These are phyloP conservation scores for Nomada fucata DNA, from an alignment of 2,888 invertebrate species.

Conservation along the genomic window DNA sequence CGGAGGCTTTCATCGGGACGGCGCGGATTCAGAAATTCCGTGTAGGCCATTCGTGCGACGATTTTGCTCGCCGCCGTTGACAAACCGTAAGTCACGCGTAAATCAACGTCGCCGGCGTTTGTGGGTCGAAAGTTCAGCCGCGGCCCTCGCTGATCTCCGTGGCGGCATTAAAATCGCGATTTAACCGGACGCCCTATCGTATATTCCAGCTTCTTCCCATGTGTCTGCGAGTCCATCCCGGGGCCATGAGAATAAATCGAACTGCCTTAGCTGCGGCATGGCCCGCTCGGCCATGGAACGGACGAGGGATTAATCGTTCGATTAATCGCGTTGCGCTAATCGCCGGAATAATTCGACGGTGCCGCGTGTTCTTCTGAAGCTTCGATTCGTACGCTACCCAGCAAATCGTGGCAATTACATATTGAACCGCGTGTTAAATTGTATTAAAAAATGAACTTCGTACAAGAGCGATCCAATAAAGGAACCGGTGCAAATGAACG, in stretches of 20 bases:
- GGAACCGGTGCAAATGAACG: too few species aligned
- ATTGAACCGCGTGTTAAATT: too few species aligned
- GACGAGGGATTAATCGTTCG: background rate
- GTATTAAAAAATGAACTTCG: too few species aligned
- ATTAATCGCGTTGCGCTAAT: background rate
- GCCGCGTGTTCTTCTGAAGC: too few species aligned
- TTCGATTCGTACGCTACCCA: too few species aligned
- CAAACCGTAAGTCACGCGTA: constrained; percentile 25
- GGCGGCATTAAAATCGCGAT: constrained; percentile 18
- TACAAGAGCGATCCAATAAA: too few species aligned
- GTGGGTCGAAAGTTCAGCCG: constrained; percentile 52
- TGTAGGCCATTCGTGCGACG: background rate
- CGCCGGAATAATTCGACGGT: background rate
- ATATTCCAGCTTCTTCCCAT: background rate
- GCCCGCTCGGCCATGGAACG: background rate
- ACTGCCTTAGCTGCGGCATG: constrained; percentile 11
- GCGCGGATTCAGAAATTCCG: constrained; percentile 5
- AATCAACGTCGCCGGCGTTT: constrained; percentile 37
- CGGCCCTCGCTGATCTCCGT: background rate
- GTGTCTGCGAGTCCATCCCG: background rate
- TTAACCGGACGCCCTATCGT: constrained; percentile 9
- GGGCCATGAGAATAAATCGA: background rate
- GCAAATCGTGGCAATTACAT: too few species aligned
- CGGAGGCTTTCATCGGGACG: constrained; percentile 13
- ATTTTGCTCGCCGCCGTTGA: constrained; percentile 29